These are phyloP conservation scores for Ptilorrhoa leucosticta DNA, from an alignment of 2,113 vertebrate species.

Conservation along the genomic window DNA sequence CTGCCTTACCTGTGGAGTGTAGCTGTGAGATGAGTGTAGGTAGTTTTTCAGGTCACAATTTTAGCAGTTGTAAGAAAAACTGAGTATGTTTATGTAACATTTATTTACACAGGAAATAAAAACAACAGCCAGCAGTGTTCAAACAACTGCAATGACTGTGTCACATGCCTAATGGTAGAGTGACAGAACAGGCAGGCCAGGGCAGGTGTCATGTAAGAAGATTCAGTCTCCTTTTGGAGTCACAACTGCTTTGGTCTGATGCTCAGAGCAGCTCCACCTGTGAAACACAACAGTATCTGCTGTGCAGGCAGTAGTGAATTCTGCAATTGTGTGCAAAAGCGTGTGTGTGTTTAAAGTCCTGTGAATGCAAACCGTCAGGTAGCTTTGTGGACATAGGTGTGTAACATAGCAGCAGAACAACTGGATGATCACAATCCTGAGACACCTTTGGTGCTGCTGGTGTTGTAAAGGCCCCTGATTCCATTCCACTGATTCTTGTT, in stretches of 20 bases:
- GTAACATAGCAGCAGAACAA: background rate
- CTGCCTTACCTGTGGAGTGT: background rate
- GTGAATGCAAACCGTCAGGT: background rate
- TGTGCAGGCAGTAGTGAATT: background rate
- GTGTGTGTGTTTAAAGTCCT: background rate
- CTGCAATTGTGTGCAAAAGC: background rate
- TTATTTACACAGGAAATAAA: constrained; percentile 19
- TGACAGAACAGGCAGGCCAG: background rate
- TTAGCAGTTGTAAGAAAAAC: background rate
- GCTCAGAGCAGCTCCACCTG: background rate
- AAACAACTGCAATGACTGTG: background rate
- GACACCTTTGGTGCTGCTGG: background rate
- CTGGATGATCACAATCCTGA: background rate
- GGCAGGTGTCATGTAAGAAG: background rate
- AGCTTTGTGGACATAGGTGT: background rate
- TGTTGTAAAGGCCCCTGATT: background rate
- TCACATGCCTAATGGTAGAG: background rate
- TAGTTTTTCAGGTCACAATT: background rate
- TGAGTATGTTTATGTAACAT: background rate
- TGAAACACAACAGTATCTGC: background rate
- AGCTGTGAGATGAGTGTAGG: background rate
- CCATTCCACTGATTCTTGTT: background rate
- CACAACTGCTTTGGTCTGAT: background rate
- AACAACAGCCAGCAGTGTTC: background rate
- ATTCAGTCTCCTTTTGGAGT: background rate